phyloP scores from a whole-genome alignment of 2,797 vertebrate genomes.

The Ptychadena robeensis region DNA sequence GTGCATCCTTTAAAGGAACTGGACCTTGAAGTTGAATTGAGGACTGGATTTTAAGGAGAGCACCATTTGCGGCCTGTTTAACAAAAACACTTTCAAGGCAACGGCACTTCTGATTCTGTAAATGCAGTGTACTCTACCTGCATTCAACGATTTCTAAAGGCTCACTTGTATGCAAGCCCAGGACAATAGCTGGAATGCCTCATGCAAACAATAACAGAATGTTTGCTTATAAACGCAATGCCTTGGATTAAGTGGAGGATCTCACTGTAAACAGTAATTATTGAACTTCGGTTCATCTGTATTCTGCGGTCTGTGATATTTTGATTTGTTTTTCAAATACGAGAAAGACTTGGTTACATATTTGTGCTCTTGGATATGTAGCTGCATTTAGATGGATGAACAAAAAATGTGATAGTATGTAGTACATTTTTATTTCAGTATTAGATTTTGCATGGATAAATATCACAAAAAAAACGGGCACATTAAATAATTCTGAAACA shows the following conservation, averaged over 20 bases:
- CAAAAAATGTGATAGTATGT: background rate
- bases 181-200: conserved; percentile 15
- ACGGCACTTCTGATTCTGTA: conserved; percentile 13
- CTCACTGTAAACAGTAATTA: conserved; percentile 24
- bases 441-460: background rate
- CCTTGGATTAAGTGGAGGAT: conserved; percentile 16
- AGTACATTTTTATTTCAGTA: background rate
- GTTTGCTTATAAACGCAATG: background rate
- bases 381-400: background rate
- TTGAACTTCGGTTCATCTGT: background rate
- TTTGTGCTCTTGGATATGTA: background rate
- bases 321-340: background rate
- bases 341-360: conserved; percentile 10
- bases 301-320: background rate
- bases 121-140: background rate
- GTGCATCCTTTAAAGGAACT: conserved; percentile 72
- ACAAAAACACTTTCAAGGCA: conserved; percentile 42
- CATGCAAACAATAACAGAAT: background rate
- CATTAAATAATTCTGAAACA: no score
- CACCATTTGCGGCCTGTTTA: conserved; percentile 32
- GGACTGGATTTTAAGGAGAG: conserved; percentile 54
- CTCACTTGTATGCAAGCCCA: background rate
- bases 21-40: conserved; percentile 60
- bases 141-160: conserved; percentile 37
- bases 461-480: background rate